Evolutionary conservation across 2,113 vertebrate species (phyloP).

Genomic region (Prinia subflava): DNA sequence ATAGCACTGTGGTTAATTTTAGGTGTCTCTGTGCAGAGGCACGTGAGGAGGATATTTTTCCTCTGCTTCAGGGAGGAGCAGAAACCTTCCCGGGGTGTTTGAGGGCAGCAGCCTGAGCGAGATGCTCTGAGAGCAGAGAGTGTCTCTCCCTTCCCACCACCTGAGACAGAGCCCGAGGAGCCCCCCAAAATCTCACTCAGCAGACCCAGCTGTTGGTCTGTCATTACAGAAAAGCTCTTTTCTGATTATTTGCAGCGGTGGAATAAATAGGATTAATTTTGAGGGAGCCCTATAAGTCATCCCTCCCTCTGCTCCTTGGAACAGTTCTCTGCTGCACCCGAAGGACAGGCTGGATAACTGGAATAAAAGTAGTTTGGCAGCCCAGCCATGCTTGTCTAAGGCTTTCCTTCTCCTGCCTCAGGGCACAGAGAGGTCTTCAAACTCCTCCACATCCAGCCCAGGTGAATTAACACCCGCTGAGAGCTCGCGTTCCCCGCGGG

Average conservation of each 20-base stretch:
- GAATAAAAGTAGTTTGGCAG: background rate
- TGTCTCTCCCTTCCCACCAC: background rate
- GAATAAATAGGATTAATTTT: background rate
- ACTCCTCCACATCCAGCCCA: background rate
- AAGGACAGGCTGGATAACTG: background rate
- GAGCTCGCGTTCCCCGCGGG: background rate
- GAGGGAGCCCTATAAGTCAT: background rate
- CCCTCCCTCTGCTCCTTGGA: background rate
- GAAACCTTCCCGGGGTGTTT: background rate
- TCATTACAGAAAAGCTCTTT: background rate
- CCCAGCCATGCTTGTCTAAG: background rate
- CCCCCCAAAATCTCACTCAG: rapidly evolving
- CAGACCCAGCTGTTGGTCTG: background rate
- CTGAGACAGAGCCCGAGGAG: background rate
- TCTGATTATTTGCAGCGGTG: background rate
- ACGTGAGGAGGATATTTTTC: background rate
- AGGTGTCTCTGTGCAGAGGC: background rate
- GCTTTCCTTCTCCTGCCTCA: background rate
- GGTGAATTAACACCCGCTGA: background rate
- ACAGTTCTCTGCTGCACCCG: rapidly evolving
- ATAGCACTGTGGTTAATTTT: constrained; percentile 5
- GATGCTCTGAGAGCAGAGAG: background rate
- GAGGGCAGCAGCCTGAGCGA: background rate
- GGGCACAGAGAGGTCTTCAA: background rate
- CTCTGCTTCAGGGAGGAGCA: background rate